A percentile compares a stretch with the other conserved stretches of the same genome.
These are phyloP conservation scores for Andrena bucephala DNA, from an alignment of 2,888 invertebrate species.

Conservation along the genomic window DNA sequence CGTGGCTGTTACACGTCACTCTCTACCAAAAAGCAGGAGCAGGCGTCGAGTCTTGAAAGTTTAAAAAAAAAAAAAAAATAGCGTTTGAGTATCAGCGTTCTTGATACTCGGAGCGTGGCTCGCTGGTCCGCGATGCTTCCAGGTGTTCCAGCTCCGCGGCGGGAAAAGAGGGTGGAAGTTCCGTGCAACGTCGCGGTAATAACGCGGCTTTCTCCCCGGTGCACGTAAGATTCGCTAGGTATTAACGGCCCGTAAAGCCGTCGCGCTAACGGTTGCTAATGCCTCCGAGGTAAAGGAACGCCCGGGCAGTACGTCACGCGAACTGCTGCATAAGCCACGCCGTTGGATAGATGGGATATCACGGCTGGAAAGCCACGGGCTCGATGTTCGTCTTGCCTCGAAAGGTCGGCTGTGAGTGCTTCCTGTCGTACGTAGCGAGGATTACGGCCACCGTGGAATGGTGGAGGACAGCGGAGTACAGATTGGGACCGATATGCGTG, in stretches of 20 bases:
- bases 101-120: not conserved
- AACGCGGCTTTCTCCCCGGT: constrained; percentile 38
- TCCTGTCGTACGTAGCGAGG: constrained; percentile 22
- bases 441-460: not conserved
- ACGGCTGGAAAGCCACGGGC: constrained; percentile 43
- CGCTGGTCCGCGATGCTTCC: constrained; percentile 39
- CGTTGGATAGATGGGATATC: constrained; percentile 59
- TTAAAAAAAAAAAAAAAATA: no score
- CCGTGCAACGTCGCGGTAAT: constrained; percentile 60
- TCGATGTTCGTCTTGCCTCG: constrained; percentile 49
- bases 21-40: no score
- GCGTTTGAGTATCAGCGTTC: not conserved
- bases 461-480: constrained; percentile 19
- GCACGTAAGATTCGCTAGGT: constrained; percentile 64
- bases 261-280: constrained; percentile 64
- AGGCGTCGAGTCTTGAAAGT: no score
- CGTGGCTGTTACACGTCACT: no score
- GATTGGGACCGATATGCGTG: constrained; percentile 24
- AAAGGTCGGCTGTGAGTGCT: constrained; percentile 33
- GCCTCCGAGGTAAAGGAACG: constrained; percentile 64
- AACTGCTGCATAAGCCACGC: constrained; percentile 58
- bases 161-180: constrained; percentile 24
- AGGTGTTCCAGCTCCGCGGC: not conserved
- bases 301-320: constrained; percentile 54
- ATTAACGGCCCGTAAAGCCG: constrained; percentile 65